Percentiles rank a stretch among this genome's conserved stretches.
Conservation (phyloP, 2,113 vertebrate genomes). For the Protobothrops mucrosquamatus region DNA sequence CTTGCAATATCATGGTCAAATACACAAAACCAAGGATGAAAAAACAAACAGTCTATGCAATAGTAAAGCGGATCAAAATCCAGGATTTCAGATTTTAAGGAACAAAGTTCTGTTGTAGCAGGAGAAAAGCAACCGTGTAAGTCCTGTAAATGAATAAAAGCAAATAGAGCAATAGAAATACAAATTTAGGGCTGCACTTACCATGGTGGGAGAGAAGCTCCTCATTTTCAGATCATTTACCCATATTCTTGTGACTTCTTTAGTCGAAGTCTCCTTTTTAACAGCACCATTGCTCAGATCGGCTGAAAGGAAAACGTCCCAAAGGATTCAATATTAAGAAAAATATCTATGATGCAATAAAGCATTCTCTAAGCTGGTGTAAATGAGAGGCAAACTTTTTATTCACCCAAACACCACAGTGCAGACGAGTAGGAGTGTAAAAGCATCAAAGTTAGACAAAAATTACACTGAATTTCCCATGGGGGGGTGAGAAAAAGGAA, state of each 20-base stretch:
- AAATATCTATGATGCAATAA: background rate
- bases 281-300: slow-evolving; percentile 90
- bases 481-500: background rate
- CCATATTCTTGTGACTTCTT: slow-evolving; percentile 94
- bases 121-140: background rate
- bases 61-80: background rate
- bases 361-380: too few species aligned
- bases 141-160: background rate
- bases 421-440: too few species aligned
- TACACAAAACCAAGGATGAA: background rate
- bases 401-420: background rate
- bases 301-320: slow-evolving; percentile 69
- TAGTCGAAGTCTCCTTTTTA: slow-evolving; percentile 89
- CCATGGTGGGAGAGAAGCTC: slow-evolving; percentile 86
- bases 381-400: background rate
- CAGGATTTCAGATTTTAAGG: background rate
- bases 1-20: too few species aligned
- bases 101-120: background rate
- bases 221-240: slow-evolving; percentile 89
- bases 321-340: slow-evolving; percentile 12
- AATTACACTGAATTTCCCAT: background rate
- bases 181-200: slow-evolving; percentile 53
- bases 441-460: background rate
- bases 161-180: background rate
- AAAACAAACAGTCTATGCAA: background rate